Percentiles rank a stretch among this genome's conserved stretches.
These are phyloP conservation scores for Siderastrea siderea DNA, from an alignment of 92 coral and sea anemone genomes.

Conservation along the genomic window DNA sequence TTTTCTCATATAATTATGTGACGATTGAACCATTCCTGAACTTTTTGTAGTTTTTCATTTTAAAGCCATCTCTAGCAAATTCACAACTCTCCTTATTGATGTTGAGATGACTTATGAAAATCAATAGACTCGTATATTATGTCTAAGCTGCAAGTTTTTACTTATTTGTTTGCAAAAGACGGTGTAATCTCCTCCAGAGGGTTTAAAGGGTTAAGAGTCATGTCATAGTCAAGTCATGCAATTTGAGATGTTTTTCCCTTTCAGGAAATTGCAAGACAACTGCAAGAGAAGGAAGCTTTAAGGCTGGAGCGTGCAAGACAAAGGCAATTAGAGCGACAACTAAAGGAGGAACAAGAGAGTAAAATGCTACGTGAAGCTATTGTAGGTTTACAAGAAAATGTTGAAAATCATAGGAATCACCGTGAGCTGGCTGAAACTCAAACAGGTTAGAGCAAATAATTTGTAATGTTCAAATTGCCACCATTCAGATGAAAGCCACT, in stretches of 20 bases:
- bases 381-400: slow-evolving; percentile 32
- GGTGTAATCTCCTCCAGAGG: neutral
- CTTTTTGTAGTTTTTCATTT: too few relatives aligned
- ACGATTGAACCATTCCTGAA: too few relatives aligned
- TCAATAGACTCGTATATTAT: too few relatives aligned
- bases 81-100: too few relatives aligned
- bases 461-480: too few relatives aligned
- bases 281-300: slow-evolving; percentile 81
- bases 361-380: slow-evolving; percentile 59
- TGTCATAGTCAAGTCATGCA: neutral
- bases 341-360: slow-evolving; percentile 71
- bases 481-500: too few relatives aligned
- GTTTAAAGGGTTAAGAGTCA: too few relatives aligned
- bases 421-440: slow-evolving; percentile 23
- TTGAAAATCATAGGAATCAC: slow-evolving; percentile 28
- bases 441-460: slow-evolving; percentile 18
- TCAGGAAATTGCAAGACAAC: slow-evolving; percentile 82
- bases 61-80: too few relatives aligned
- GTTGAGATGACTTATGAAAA: too few relatives aligned
- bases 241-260: neutral
- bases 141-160: too few relatives aligned
- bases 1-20: too few relatives aligned
- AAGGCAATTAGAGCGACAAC: slow-evolving; percentile 70
- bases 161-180: neutral
- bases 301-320: slow-evolving; percentile 86